Base-by-base conservation (phyloP, 1,140 invertebrate genomes). In the Drosophila aff. region DNA sequence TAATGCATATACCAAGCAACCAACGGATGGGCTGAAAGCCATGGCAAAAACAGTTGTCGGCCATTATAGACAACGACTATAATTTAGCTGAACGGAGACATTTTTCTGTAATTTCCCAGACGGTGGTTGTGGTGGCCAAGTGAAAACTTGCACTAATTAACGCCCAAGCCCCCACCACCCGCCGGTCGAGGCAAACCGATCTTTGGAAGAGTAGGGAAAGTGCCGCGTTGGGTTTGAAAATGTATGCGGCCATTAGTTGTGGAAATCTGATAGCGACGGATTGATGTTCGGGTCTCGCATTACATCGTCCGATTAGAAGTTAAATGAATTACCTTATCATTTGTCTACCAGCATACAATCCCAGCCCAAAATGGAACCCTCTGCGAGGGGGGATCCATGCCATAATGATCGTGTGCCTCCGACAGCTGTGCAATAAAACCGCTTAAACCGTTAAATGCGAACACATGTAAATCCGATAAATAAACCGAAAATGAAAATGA, bases 101-200 rank as follows among this genome's bases (percentile, higher is more conserved):
- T 76, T 86, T 83, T 82, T 89, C 78, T 23, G 47, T 87, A 83
- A 87, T 86, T 83, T 87, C 74, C 78, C 62, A 65, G 41, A 65
- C 76, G 44, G 58, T 36, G 53, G 31, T 55, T 46, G 31, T 46
- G 31, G 21, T 38, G 36, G 59, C 63, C 65, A 76, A 86, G 81
- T 85, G 82, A 86, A 86, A 89, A 86, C 76, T 69, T 80, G 72
- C 57, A 77, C 83, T 89, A 86, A 86, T 86, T 86, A 82, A 87
- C 76, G 50, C 82, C 61, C 55, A 44, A 49, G 33, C 16, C 16
- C n/a, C n/a, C 41, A 9, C 40, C 40, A 0, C 6, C 23, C 23
- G 23, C 23, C 2, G 4, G 6, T n/a, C 16, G 33, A 11, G 33
- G 33, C 33, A 36, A 36, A 38, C 41, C 57, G 60, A 64, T 65